A percentile compares a stretch with the other conserved stretches of the same genome.
Conservation (phyloP, 2,797 vertebrate genomes). For the Halcyon smyrnensis region DNA sequence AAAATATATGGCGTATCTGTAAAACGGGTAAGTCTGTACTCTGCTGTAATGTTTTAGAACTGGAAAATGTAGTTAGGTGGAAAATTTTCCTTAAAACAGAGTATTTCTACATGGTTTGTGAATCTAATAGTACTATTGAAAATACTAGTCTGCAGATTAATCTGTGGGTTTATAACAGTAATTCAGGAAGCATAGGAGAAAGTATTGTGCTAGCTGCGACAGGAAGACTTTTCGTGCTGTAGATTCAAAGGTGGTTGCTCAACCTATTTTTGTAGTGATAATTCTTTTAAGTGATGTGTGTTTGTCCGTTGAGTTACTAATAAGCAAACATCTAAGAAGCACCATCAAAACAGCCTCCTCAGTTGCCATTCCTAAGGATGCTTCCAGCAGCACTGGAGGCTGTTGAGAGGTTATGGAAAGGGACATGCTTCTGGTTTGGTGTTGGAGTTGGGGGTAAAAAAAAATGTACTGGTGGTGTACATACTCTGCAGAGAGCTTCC, state of each 20-base stretch:
- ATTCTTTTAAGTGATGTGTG: not conserved
- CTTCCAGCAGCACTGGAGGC: not conserved
- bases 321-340: not conserved
- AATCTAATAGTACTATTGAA: not conserved
- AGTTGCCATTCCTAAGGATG: not conserved
- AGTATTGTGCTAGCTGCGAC: not conserved
- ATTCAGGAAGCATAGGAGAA: not conserved
- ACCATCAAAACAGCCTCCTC: not conserved
- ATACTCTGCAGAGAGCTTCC: not conserved
- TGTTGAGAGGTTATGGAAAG: not conserved
- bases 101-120: not conserved
- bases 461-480: not conserved
- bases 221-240: not conserved
- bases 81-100: not conserved
- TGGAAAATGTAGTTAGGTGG: not conserved
- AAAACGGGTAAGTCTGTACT: conserved; percentile 13
- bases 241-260: not conserved
- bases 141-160: not conserved
- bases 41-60: conserved; percentile 13
- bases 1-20: conserved; percentile 37
- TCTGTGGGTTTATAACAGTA: not conserved
- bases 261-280: not conserved
- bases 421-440: not conserved
- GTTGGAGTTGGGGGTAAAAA: not conserved
- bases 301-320: not conserved